phyloP scores from a whole-genome alignment of 2,113 vertebrate species.

The Dryoscopus gambensis region DNA sequence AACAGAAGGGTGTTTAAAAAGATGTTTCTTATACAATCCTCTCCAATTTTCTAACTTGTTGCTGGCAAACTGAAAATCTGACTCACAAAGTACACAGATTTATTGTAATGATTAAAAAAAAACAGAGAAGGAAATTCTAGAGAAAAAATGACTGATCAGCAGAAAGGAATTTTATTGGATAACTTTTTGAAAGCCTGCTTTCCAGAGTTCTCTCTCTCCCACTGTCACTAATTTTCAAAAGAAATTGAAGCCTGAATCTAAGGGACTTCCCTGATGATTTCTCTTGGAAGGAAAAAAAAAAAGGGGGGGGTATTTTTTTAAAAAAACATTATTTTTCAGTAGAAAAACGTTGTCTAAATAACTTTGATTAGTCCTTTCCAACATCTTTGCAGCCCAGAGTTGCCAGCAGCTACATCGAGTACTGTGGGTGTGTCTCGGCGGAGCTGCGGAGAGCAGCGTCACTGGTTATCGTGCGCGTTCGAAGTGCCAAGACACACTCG shows the following conservation, averaged over 20 bases:
- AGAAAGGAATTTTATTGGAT: neutral
- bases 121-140: neutral
- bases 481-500: neutral
- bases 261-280: neutral
- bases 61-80: neutral
- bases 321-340: neutral
- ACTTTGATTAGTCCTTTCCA: neutral
- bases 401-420: neutral
- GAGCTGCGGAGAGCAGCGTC: neutral
- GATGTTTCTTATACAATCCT: neutral
- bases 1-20: neutral
- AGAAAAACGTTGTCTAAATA: neutral
- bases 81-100: neutral
- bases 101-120: neutral
- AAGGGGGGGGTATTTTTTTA: neutral
- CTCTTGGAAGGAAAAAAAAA: neutral
- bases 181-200: neutral
- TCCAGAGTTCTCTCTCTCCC: neutral
- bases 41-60: neutral
- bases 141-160: neutral
- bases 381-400: neutral
- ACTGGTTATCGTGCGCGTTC: rapidly evolving
- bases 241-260: neutral
- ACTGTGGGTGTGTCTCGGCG: rapidly evolving
- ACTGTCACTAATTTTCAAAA: neutral